Evolutionary conservation across 2,113 vertebrate genomes (phyloP).

Genomic region (Ellobius talpinus): DNA sequence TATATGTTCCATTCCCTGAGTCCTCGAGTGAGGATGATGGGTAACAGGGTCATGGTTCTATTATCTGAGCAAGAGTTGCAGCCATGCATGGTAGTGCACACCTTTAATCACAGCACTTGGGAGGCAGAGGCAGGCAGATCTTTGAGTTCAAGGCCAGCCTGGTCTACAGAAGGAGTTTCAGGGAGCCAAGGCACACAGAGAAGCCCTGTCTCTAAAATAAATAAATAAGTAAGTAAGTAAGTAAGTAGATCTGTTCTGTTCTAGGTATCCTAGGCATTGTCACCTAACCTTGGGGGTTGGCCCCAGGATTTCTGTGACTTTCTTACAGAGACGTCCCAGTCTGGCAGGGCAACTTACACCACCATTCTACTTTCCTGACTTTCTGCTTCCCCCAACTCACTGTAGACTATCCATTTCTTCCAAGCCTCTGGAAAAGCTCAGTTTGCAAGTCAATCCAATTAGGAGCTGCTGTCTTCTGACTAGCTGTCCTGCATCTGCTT

Average conservation of each 20-base stretch:
- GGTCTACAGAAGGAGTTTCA: too few species aligned
- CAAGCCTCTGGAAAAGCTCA: background rate
- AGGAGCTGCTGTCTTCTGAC: background rate
- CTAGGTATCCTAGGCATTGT: background rate
- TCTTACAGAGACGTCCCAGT: background rate
- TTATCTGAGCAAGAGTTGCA: too few species aligned
- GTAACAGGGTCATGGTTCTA: too few species aligned
- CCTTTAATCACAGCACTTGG: too few species aligned
- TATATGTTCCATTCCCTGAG: too few species aligned
- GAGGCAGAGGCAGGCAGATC: too few species aligned
- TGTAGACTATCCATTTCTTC: background rate
- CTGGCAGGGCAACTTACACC: background rate
- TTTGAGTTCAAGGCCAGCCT: too few species aligned
- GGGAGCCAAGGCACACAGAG: too few species aligned
- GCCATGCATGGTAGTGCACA: too few species aligned
- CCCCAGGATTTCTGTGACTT: background rate
- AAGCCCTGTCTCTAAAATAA: too few species aligned
- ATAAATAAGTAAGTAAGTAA: too few species aligned
- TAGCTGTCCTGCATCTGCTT: background rate
- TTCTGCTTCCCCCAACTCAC: background rate
- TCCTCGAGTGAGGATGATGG: too few species aligned
- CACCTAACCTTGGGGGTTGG: background rate
- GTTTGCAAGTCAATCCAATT: background rate
- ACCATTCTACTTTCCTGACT: background rate
- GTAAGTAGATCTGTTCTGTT: background rate